phyloP scores from a whole-genome alignment of 2,113 vertebrate genomes.

The Cyanoliseus patagonus region DNA sequence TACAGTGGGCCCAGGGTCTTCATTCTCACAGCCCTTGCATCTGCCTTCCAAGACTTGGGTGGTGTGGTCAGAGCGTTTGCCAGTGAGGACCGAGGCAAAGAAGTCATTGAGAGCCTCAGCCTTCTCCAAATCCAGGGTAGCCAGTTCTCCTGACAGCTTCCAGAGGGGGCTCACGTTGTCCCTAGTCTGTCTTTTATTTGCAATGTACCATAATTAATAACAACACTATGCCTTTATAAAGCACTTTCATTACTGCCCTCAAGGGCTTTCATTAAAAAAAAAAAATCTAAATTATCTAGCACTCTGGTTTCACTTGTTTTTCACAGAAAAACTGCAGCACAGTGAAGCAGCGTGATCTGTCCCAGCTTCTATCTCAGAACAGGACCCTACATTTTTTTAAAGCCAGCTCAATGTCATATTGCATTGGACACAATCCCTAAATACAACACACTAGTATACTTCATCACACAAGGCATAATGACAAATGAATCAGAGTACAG shows the following conservation, averaged over 20 bases:
- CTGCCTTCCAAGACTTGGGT: too few species aligned
- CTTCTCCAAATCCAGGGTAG: too few species aligned
- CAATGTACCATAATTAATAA: not conserved
- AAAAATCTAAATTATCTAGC: not conserved
- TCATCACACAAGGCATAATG: not conserved
- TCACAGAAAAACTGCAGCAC: not conserved
- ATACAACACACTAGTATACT: not conserved
- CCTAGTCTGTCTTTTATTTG: too few species aligned
- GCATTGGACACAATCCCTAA: not conserved
- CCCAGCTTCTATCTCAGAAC: not conserved
- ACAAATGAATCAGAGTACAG: not conserved
- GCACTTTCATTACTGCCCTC: not conserved
- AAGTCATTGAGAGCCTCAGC: too few species aligned
- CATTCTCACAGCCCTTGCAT: too few species aligned
- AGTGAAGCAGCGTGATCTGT: not conserved
- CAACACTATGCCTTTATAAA: not conserved
- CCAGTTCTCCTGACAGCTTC: too few species aligned
- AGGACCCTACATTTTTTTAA: not conserved
- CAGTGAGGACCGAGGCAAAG: too few species aligned
- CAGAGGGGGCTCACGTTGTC: too few species aligned
- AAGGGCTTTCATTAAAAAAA: not conserved
- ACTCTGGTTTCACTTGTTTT: not conserved
- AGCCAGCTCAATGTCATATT: not conserved
- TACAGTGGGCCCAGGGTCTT: too few species aligned
- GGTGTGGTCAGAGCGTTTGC: too few species aligned